Evolutionary conservation across 2,797 vertebrate species (phyloP), one percentile per base, ranked within the genome.

Genomic region (Bradypus variegatus): DNA sequence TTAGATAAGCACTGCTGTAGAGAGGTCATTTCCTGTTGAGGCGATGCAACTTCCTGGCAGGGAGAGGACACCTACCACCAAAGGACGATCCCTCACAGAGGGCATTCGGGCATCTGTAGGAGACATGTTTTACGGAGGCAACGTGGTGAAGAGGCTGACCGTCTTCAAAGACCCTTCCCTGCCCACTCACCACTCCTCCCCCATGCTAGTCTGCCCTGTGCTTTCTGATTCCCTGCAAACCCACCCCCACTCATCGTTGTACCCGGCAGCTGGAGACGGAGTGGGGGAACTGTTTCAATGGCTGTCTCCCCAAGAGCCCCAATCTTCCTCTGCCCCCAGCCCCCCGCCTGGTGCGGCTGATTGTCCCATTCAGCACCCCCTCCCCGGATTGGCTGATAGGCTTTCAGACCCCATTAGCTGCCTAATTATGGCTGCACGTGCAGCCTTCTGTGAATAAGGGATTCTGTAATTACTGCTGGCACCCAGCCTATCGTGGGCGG

Each of bases 341-440:
- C 60, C 81, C 23, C 36, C 70, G 72, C 94, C 93, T 88, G 84
- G 91, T 72, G 89, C 85, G 90, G 62, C 70, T 96, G 94, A 96
- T 96, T 97, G 95, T 95, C 95, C 95, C 94, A 91, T 95, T 95
- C 91, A 96, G 91, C 90, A 91, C 33, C 58, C 0, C 0, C 78
- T 94, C 93, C 89, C 93, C 16, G 50, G 73, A 91, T 89, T 95
- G 96, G 94, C 89, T 97, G 90, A 45, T 36, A 55, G 86, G 94
- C 93, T 94, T 91, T 92, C 94, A 95, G 94, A 85, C 86, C 62
- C 93, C 93, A 92, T 95, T 45, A 58, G 96, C 95, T 94, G 91
- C 93, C 93, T 97, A 96, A 97, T 97, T 96, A 95, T 72, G 90
- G 76, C 86, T 82, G 91, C 95, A 94, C 91, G 94, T 93, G 94